phyloP scores from a whole-genome alignment of 1,140 invertebrate genomes.

The Brachionus angularis region DNA sequence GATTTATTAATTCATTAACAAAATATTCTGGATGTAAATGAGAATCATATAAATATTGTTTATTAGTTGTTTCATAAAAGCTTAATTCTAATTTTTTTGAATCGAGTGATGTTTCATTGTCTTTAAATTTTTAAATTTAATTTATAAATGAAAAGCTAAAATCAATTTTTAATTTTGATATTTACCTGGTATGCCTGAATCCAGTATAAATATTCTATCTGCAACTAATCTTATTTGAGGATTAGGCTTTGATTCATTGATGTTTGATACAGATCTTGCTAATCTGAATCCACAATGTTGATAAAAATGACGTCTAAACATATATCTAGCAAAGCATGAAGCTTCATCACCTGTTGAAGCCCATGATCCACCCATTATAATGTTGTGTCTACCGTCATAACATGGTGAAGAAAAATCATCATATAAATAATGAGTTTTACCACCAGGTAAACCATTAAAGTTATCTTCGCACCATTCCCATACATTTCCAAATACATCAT shows the following conservation, averaged over 20 bases:
- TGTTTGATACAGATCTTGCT: constrained; percentile 1
- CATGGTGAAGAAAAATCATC: constrained; percentile 56
- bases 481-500: constrained; percentile 57
- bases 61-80: constrained; percentile 23
- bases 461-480: constrained; percentile 58
- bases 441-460: constrained; percentile 54
- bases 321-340: constrained; percentile 52
- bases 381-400: constrained; percentile 56
- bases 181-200: constrained; percentile 2
- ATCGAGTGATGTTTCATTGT: constrained; percentile 20
- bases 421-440: constrained; percentile 51
- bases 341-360: constrained; percentile 51
- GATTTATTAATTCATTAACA: constrained; percentile 5
- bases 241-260: not conserved
- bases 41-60: constrained; percentile 42
- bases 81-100: not conserved
- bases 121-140: not conserved
- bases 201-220: constrained; percentile 26
- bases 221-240: constrained; percentile 10
- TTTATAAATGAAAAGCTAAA: not conserved
- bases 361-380: constrained; percentile 50
- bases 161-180: not conserved
- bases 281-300: constrained; percentile 56
- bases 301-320: constrained; percentile 56
- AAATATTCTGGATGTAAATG: constrained; percentile 19